phyloP scores from a whole-genome alignment of 2,113 vertebrate genomes.

The Heliornis fulica region DNA sequence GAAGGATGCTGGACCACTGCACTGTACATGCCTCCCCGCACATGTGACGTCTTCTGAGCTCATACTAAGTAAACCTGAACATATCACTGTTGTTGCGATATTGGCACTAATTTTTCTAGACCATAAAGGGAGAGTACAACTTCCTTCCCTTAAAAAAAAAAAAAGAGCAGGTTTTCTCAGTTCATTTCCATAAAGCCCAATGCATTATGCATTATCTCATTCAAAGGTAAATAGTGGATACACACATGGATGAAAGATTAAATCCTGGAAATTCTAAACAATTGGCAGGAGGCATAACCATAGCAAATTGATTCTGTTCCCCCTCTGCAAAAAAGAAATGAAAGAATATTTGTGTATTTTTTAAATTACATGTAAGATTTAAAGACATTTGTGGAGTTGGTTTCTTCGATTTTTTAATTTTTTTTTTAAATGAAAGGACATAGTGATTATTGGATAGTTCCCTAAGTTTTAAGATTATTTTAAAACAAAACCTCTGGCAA shows the following conservation, averaged over 20 bases:
- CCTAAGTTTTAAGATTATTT: not conserved
- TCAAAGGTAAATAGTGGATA: constrained; percentile 74
- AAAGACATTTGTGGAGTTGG: not conserved
- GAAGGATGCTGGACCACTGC: not conserved
- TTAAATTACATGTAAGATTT: constrained; percentile 60
- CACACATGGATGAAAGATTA: constrained; percentile 76
- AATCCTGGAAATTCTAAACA: constrained; percentile 75
- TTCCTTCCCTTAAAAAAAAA: not conserved
- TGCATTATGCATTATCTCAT: constrained; percentile 76
- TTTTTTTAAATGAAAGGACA: not conserved
- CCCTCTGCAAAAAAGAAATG: constrained; percentile 70
- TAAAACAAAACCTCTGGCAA: constrained; percentile 2
- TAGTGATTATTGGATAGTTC: not conserved
- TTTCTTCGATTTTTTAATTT: not conserved
- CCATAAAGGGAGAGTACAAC: not conserved
- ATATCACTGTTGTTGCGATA: not conserved
- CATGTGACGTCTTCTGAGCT: not conserved
- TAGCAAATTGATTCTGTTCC: constrained; percentile 76
- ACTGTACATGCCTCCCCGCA: not conserved
- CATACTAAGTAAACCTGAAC: not conserved
- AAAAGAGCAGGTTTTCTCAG: constrained; percentile 50
- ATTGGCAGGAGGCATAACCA: constrained; percentile 75
- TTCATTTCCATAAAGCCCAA: constrained; percentile 67
- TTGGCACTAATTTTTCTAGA: not conserved
- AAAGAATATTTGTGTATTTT: constrained; percentile 67